Conservation (phyloP, 2,888 invertebrate genomes). For the Unio delphinus region DNA sequence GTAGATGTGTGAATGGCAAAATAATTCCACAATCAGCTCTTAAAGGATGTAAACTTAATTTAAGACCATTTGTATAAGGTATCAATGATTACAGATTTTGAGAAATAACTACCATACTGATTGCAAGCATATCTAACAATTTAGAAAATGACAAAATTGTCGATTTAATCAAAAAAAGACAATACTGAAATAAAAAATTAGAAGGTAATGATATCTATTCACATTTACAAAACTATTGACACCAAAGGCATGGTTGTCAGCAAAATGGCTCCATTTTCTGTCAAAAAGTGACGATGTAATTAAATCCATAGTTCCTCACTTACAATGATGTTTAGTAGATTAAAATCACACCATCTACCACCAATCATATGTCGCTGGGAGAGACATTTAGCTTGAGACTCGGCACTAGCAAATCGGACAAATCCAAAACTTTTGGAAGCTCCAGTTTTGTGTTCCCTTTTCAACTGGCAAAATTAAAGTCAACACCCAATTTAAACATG, state of each 20-base stretch:
- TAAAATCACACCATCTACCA: slow-evolving; percentile 98
- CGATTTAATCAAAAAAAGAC: too few relatives aligned
- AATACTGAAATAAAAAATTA: too few relatives aligned
- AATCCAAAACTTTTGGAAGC: slow-evolving; percentile 99
- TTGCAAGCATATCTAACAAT: too few relatives aligned
- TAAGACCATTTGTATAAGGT: too few relatives aligned
- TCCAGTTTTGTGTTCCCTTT: slow-evolving; percentile 65
- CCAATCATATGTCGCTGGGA: slow-evolving; percentile 96
- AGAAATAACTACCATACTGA: too few relatives aligned
- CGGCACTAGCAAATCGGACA: slow-evolving; percentile 94
- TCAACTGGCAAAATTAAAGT: too few relatives aligned
- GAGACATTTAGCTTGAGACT: slow-evolving; percentile 94
- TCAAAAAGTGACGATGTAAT: not conserved
- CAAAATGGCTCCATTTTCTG: not conserved
- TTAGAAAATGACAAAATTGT: too few relatives aligned
- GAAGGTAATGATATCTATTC: not conserved
- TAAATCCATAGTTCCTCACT: slow-evolving; percentile 7
- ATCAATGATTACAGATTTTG: too few relatives aligned
- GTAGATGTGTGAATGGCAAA: too few relatives aligned
- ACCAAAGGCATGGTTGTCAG: not conserved
- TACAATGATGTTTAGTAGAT: slow-evolving; percentile 95
- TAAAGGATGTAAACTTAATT: too few relatives aligned
- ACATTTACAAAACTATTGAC: not conserved
- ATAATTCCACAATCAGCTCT: too few relatives aligned
- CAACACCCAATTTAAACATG: not conserved